Conservation (phyloP, 2,113 vertebrate species). For the Pterocles burchelli region DNA sequence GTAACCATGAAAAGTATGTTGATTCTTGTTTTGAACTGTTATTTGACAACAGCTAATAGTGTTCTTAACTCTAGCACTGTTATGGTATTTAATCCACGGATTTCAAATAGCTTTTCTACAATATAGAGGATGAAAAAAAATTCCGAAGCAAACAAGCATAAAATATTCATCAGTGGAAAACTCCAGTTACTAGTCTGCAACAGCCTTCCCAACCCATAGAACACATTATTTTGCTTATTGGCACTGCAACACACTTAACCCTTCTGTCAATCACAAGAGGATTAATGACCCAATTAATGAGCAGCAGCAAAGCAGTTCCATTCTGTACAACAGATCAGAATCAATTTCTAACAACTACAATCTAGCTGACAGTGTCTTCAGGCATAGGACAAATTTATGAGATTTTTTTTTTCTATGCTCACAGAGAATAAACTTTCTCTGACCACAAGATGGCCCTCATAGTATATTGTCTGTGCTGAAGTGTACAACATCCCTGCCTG, state of each 20-base stretch:
- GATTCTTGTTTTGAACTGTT: neutral
- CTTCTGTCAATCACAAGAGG: neutral
- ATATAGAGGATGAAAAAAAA: neutral
- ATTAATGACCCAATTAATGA: neutral
- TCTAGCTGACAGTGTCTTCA: neutral
- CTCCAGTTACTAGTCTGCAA: neutral
- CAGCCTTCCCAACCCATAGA: neutral
- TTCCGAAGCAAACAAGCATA: conserved; percentile 7
- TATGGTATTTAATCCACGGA: neutral
- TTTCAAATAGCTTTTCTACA: neutral
- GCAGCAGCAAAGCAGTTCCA: neutral
- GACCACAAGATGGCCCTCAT: conserved; percentile 68
- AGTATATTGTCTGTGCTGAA: neutral
- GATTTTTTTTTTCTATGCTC: neutral
- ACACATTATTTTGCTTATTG: neutral
- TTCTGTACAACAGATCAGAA: neutral
- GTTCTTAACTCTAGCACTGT: neutral
- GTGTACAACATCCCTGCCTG: too few species aligned
- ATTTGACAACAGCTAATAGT: neutral
- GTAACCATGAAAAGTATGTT: neutral
- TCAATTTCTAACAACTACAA: neutral
- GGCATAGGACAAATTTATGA: neutral
- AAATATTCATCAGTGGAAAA: neutral
- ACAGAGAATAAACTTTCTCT: neutral
- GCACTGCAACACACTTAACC: neutral